phyloP scores from a whole-genome alignment of 2,888 invertebrate species.

The Drosophila neonasuta region DNA sequence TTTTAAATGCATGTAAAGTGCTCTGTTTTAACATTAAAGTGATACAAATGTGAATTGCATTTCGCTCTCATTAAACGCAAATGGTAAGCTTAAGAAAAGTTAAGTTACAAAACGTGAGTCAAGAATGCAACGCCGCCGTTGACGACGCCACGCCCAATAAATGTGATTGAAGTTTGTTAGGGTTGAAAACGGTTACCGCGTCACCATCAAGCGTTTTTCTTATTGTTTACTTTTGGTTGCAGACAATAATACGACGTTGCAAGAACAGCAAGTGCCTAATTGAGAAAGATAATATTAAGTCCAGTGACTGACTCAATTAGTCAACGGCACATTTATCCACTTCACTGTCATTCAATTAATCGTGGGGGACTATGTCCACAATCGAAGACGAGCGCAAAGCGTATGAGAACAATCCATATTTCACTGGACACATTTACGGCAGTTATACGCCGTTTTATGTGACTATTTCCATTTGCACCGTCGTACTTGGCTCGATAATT shows the following conservation, averaged over 20 bases:
- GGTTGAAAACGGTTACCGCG: constrained; percentile 30
- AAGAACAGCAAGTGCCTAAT: constrained; percentile 31
- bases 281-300: constrained; percentile 16
- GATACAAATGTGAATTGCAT: constrained; percentile 14
- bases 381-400: constrained; percentile 85
- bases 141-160: constrained; percentile 64
- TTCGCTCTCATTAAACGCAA: constrained; percentile 36
- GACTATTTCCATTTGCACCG: constrained; percentile 89
- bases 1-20: constrained; percentile 1
- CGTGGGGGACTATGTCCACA: constrained; percentile 84
- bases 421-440: constrained; percentile 84
- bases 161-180: constrained; percentile 33
- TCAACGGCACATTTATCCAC: constrained; percentile 26
- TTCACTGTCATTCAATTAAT: constrained; percentile 33
- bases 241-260: constrained; percentile 45
- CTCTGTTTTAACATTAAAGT: constrained; percentile 34
- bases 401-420: constrained; percentile 86
- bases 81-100: constrained; percentile 56
- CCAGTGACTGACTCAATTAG: constrained; percentile 49
- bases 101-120: background rate
- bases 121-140: constrained; percentile 32
- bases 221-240: constrained; percentile 31
- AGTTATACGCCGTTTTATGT: constrained; percentile 94
- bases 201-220: constrained; percentile 32
- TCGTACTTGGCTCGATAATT: constrained; percentile 87